Evolutionary conservation across 2,888 invertebrate genomes (phyloP), one percentile per base, ranked within the genome.

Genomic region (Pharmacophagus antenor): DNA sequence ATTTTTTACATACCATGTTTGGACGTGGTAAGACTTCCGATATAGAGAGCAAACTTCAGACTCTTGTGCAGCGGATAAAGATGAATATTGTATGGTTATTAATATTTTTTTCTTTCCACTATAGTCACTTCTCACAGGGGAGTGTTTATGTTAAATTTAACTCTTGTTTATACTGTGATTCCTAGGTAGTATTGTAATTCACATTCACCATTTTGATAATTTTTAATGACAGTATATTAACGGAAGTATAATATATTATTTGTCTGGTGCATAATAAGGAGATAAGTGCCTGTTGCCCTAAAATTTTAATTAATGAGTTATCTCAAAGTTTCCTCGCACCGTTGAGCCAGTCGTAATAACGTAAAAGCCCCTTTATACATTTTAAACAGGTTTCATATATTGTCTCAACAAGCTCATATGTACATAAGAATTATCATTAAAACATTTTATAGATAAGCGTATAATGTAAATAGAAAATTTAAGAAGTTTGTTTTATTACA

Each of bases 271-370:
- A 44, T 59, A 59, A 54, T 55, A 54, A 50, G 31, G 49, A 59
- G 50, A 49, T 55, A 59, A 50, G 42, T 42, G 59, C 27, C 31
- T n/a, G 54, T 21, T 23, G 37, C 41, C 47, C 21, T 60, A 52
- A 56, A 47, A 61, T 56, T 55, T 22, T 56, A 56, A 61, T 60
- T 47, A 60, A 46, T 22, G 37, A 55, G 31, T 20, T 50, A 60
- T 60, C 55, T 55, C 46, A 18, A 50, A 55, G 46, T 55, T 55
- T 55, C 46, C 46, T 50, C 60, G 49, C 55, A 55, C 44, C 50
- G 60, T 31, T 55, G 49, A 55, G 23, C 50, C 37, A 31, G n/a
- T 20, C 42, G 55, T 31, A 44, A 44, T 44, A 44, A 44, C 8
- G 20, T 44, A 51, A 27, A 44, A 49, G 50, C 17, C 42, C 42